Base-by-base conservation (phyloP, 2,113 vertebrate genomes). In the Sula dactylatra region DNA sequence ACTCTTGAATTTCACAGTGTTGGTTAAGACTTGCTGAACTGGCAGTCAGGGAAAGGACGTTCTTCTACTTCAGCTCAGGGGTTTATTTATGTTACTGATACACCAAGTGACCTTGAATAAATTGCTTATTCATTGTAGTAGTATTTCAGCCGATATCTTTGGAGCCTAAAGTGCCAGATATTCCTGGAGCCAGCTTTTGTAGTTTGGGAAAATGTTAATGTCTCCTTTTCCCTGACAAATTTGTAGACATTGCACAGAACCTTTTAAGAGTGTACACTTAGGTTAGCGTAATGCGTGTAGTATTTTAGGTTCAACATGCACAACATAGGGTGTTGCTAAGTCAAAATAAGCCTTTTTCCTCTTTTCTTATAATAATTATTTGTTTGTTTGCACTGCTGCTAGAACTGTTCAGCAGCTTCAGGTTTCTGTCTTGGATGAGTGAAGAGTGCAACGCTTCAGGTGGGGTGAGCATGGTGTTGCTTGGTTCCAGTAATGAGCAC, bases 51-150 rank as follows among this genome's bases (percentile, higher is more conserved):
- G 26, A 50, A 59, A 81, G 25, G 44, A 73, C 67, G 47, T 88
- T 67, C 25, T 88, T 91, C 82, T 82, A 3, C 58, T 59, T 80
- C 29, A 82, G 77, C 81, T 94, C 72, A 44, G 77, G 74, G 74
- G 42, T 70, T 96, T 94, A 82, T 70, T 96, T 94, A 82, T 94
- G 56, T 90, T 93, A 67, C 21, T 38, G 74, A 66, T 76, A 52
- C 8, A 31, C 56, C 1, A 2, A 85, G 29, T 94, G 74, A 94
- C 92, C 89, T 96, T 88, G 70, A 77, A 19, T 69, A 76, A 77
- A 85, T 61, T 85, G 81, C 61, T 94, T 80, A 65, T 61, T 72
- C 31, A 9, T 52, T 91, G 31, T 36, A 40, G n/a, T 58, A 40
- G 22, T 87, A 56, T 25, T 85, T 85, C 61, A 76, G 61, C 56